Conservation (phyloP, 1,140 invertebrate genomes). For the Pseudomyrmex cubaensis region DNA sequence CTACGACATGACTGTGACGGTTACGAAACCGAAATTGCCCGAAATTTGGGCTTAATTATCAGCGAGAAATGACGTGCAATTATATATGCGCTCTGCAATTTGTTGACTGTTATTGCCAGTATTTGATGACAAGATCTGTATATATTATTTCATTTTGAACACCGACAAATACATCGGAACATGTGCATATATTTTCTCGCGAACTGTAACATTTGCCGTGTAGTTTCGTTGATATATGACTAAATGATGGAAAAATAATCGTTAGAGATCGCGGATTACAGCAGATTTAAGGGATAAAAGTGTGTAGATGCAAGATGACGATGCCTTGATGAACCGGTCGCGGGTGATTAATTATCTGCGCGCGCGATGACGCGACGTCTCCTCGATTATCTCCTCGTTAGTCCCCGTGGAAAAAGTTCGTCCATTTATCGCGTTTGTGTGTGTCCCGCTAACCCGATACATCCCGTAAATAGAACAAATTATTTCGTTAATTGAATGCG, state of each 20-base stretch:
- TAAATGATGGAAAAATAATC: slow-evolving; percentile 10
- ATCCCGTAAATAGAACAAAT: slow-evolving; percentile 45
- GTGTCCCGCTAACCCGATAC: slow-evolving; percentile 46
- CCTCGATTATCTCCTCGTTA: slow-evolving; percentile 59
- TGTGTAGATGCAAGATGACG: slow-evolving; percentile 35
- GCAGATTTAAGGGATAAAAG: slow-evolving; percentile 43
- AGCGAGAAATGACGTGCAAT: slow-evolving; percentile 56
- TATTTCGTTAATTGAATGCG: slow-evolving; percentile 50
- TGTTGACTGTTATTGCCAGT: slow-evolving; percentile 41
- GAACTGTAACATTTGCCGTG: background rate
- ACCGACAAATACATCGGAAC: background rate
- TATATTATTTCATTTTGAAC: background rate
- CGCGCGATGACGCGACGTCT: slow-evolving; percentile 31
- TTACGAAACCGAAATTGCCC: slow-evolving; percentile 54
- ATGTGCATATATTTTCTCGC: background rate
- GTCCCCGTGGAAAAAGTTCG: slow-evolving; percentile 27
- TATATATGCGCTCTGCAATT: slow-evolving; percentile 23
- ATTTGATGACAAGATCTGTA: slow-evolving; percentile 3
- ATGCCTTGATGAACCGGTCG: slow-evolving; percentile 44
- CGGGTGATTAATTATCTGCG: slow-evolving; percentile 54
- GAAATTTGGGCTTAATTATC: slow-evolving; percentile 62
- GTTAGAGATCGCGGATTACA: background rate
- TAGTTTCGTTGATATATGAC: background rate
- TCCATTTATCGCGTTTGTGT: slow-evolving; percentile 27
- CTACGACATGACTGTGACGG: slow-evolving; percentile 49